These are phyloP conservation scores for Teinopalpus imperialis DNA, from an alignment of 2,888 invertebrate genomes.

Conservation along the genomic window DNA sequence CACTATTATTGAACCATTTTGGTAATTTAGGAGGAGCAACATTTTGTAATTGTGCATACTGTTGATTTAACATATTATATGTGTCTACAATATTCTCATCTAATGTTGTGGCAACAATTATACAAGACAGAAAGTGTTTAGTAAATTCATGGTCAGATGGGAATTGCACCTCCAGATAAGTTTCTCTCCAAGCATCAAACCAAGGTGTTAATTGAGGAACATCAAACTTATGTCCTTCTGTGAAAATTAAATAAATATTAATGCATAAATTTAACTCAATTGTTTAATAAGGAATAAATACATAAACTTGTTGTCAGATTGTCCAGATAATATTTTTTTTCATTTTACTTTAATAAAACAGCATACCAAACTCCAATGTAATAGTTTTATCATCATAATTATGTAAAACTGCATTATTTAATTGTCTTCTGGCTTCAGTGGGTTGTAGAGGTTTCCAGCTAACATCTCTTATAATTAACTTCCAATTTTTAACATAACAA, in stretches of 20 bases:
- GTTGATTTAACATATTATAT: slow-evolving; percentile 90
- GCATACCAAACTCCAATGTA: slow-evolving; percentile 80
- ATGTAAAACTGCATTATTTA: slow-evolving; percentile 90
- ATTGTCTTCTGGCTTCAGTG: slow-evolving; percentile 89
- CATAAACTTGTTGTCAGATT: no score
- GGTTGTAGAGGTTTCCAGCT: slow-evolving; percentile 91
- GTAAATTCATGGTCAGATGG: slow-evolving; percentile 98
- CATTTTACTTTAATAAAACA: no score
- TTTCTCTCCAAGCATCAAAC: slow-evolving; percentile 98
- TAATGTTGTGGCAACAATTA: slow-evolving; percentile 87
- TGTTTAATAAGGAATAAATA: no score
- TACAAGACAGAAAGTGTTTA: slow-evolving; percentile 92
- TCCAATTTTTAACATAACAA: slow-evolving; percentile 88
- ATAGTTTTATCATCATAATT: slow-evolving; percentile 79
- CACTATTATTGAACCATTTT: slow-evolving; percentile 90
- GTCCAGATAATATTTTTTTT: no score
- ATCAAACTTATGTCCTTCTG: slow-evolving; percentile 83
- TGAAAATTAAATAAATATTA: slow-evolving; percentile 31
- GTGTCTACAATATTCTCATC: slow-evolving; percentile 91
- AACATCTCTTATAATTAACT: slow-evolving; percentile 90
- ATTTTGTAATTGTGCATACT: slow-evolving; percentile 89
- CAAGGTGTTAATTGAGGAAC: slow-evolving; percentile 92
- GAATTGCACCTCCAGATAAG: slow-evolving; percentile 92
- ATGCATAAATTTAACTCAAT: no score
- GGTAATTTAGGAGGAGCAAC: slow-evolving; percentile 89